Conservation (phyloP, 2,113 vertebrate species). For the Lipotes vexillifer region DNA sequence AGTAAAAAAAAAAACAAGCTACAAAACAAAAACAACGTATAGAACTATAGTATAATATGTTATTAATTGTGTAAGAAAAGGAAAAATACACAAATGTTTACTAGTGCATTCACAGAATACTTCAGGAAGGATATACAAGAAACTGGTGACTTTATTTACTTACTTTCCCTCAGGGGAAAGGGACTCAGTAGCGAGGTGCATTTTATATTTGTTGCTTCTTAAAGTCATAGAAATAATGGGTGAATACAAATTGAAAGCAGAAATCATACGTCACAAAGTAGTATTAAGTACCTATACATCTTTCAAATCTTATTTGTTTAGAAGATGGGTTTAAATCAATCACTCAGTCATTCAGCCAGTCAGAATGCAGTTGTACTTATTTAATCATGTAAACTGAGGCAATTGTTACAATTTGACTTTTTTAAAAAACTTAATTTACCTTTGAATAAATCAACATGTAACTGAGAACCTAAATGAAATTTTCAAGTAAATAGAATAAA, state of each 20-base stretch:
- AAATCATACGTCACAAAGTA: background rate
- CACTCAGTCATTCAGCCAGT: background rate
- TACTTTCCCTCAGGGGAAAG: background rate
- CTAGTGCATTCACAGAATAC: background rate
- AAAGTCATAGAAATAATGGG: background rate
- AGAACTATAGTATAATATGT: background rate
- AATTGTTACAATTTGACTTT: background rate
- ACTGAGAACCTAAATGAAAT: background rate
- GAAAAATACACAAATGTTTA: background rate
- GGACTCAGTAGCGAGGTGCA: background rate
- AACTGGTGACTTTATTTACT: background rate
- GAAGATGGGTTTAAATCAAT: background rate
- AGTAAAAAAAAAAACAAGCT: background rate
- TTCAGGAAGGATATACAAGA: background rate
- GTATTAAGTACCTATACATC: background rate
- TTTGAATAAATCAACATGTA: background rate
- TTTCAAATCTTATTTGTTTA: background rate
- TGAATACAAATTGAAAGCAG: background rate
- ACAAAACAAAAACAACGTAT: background rate
- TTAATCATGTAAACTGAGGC: background rate
- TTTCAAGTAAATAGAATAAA: constrained; percentile 20
- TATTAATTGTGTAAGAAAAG: background rate
- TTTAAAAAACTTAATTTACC: background rate
- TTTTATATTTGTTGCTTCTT: background rate
- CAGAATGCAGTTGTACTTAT: background rate